Percentiles rank a stretch among this genome's conserved stretches.
phyloP scores from a whole-genome alignment of 2,113 vertebrate genomes.

The Elachura formosa region DNA sequence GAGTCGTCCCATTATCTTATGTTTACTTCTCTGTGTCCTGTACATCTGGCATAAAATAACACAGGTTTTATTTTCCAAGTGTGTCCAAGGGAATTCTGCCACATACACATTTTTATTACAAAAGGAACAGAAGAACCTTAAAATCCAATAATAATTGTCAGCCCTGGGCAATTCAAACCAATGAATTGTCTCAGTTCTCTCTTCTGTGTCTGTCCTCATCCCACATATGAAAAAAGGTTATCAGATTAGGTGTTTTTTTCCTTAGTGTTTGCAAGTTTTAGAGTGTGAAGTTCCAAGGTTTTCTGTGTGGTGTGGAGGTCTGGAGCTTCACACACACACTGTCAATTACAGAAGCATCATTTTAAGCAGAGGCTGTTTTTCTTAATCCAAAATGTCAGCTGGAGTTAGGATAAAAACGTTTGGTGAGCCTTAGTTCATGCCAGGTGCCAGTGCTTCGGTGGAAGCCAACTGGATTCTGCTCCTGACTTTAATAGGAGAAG shows the following conservation, averaged over 20 bases:
- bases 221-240: not conserved
- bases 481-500: slow-evolving; percentile 52
- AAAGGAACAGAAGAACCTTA: not conserved
- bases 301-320: not conserved
- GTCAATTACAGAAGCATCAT: not conserved
- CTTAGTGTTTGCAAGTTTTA: not conserved
- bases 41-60: not conserved
- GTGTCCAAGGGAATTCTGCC: not conserved
- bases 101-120: not conserved
- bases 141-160: not conserved
- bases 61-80: slow-evolving; percentile 12
- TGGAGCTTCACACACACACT: not conserved
- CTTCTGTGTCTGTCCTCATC: not conserved
- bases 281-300: not conserved
- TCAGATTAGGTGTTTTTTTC: not conserved
- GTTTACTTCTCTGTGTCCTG: slow-evolving; percentile 4
- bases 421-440: not conserved
- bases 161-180: not conserved
- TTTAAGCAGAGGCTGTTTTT: not conserved
- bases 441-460: not conserved
- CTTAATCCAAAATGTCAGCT: not conserved
- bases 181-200: not conserved
- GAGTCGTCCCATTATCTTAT: not conserved
- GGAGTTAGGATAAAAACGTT: not conserved
- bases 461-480: not conserved